phyloP scores from a whole-genome alignment of 1,140 invertebrate species.

The Cepaea nemoralis region DNA sequence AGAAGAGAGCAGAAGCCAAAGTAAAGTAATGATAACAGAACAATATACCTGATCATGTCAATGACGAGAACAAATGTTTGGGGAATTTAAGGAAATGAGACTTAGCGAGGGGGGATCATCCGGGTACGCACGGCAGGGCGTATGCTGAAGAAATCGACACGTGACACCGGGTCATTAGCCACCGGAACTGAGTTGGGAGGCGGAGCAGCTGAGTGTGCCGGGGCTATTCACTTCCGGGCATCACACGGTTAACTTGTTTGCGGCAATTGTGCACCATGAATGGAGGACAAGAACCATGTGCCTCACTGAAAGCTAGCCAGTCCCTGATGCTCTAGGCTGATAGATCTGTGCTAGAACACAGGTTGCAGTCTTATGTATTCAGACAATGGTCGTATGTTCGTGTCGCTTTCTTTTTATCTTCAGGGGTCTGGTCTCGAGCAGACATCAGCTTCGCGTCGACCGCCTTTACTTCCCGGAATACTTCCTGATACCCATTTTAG shows the following conservation, averaged over 20 bases:
- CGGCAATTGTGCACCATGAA: background rate
- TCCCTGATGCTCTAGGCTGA: background rate
- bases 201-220: background rate
- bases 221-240: conserved; percentile 9
- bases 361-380: no score
- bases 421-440: no score
- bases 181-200: conserved; percentile 9
- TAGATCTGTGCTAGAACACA: no score
- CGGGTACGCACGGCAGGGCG: conserved; percentile 15
- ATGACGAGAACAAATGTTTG: background rate
- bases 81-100: conserved; percentile 12
- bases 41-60: background rate
- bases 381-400: no score
- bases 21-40: no score
- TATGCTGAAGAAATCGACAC: background rate
- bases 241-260: conserved; percentile 16
- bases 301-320: background rate
- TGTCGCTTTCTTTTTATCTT: no score
- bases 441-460: no score
- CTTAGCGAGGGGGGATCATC: conserved; percentile 6
- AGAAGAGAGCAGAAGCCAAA: no score
- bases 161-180: conserved; percentile 21
- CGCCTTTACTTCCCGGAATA: no score
- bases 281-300: background rate
- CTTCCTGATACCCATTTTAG: no score